Conservation (phyloP, 1,140 invertebrate genomes). For the Trichogramma pretiosum region DNA sequence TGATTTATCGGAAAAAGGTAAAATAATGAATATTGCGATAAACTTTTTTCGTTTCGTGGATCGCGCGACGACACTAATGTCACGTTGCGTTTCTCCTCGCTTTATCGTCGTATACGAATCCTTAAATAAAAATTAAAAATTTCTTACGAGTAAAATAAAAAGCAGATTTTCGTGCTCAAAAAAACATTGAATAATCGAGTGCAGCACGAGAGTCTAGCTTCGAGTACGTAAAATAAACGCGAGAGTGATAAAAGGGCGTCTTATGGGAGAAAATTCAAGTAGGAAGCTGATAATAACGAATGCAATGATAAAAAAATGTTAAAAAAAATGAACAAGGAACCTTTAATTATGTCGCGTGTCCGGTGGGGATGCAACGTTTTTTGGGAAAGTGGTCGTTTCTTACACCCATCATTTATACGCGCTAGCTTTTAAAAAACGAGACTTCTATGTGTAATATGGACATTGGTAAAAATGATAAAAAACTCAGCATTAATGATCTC, state of each 20-base stretch:
- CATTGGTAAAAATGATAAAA: conserved; percentile 29
- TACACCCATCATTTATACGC: conserved; percentile 47
- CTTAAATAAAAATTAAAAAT: too few relatives aligned
- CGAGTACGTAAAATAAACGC: conserved; percentile 4
- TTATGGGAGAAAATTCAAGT: too few relatives aligned
- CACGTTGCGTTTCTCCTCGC: conserved; percentile 20
- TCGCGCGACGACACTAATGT: conserved; percentile 18
- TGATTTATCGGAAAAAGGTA: conserved; percentile 13
- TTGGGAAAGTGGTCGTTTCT: conserved; percentile 44
- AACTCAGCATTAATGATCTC: conserved; percentile 41
- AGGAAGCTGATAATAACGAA: too few relatives aligned
- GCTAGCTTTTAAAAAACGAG: conserved; percentile 43
- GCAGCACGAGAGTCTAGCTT: conserved; percentile 14
- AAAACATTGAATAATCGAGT: too few relatives aligned
- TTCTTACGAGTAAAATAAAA: conserved; percentile 9
- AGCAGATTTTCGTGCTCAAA: conserved; percentile 15
- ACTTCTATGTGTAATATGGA: conserved; percentile 38
- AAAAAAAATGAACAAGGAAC: conserved; percentile 16
- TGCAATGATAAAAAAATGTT: too few relatives aligned
- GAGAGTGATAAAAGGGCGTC: too few relatives aligned
- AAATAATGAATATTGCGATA: conserved; percentile 8
- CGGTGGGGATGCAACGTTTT: conserved; percentile 35
- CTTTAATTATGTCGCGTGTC: conserved; percentile 26
- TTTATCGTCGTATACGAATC: conserved; percentile 19
- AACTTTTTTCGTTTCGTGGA: conserved; percentile 19